Conservation (phyloP, 2,888 invertebrate genomes). For the Pteria penguin region DNA sequence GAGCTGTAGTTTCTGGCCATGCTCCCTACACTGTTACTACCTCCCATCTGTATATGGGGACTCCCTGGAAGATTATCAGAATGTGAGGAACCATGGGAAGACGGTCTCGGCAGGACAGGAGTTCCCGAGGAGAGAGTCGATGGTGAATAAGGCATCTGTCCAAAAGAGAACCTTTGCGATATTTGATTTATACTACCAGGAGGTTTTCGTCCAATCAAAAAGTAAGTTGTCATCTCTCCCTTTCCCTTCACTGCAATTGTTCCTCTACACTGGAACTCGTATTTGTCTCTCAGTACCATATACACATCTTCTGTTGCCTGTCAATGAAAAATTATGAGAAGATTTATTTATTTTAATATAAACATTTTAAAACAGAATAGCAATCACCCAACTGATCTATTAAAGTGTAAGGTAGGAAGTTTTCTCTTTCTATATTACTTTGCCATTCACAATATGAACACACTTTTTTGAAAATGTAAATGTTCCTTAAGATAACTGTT, state of each 20-base stretch:
- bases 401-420: too few relatives aligned
- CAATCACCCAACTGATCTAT: too few relatives aligned
- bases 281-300: slow-evolving; percentile 84
- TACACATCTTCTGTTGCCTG: slow-evolving; percentile 92
- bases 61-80: neutral
- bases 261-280: slow-evolving; percentile 73
- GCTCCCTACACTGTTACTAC: slow-evolving; percentile 27
- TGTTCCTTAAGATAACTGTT: too few relatives aligned
- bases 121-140: slow-evolving; percentile 34
- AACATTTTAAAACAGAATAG: too few relatives aligned
- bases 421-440: too few relatives aligned
- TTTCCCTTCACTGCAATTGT: slow-evolving; percentile 94
- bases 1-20: too few relatives aligned
- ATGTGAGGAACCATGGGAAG: slow-evolving; percentile 48
- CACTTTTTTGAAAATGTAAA: too few relatives aligned
- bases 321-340: too few relatives aligned
- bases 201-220: slow-evolving; percentile 82
- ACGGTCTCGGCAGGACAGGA: slow-evolving; percentile 47
- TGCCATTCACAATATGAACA: too few relatives aligned
- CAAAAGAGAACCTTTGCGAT: slow-evolving; percentile 23
- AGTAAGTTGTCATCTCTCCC: slow-evolving; percentile 96
- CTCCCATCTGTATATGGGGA: neutral
- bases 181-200: slow-evolving; percentile 42
- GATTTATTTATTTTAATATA: too few relatives aligned
- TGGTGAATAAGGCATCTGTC: neutral